Evolutionary conservation across 1,140 invertebrate species (phyloP).

Genomic region (Hirudo medicinalis): DNA sequence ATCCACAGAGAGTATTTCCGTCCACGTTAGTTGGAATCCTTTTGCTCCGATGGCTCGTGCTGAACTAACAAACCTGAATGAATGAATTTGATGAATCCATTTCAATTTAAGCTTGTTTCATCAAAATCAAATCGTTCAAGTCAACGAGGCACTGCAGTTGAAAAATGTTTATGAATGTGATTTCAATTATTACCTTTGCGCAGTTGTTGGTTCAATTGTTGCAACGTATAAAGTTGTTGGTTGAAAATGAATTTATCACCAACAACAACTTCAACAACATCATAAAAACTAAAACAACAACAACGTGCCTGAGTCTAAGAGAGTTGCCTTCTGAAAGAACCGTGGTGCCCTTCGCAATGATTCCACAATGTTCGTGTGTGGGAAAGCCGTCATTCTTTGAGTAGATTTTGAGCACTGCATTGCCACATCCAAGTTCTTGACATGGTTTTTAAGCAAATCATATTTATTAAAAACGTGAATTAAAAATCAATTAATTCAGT

Average conservation of each 20-base stretch:
- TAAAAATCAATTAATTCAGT: conserved; percentile 44
- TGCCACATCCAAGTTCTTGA: conserved; percentile 51
- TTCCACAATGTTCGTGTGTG: conserved; percentile 75
- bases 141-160: no score
- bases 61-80: conserved; percentile 21
- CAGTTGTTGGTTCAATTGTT: no score
- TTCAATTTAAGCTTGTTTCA: background rate
- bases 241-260: background rate
- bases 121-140: background rate
- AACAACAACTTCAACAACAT: no score
- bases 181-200: no score
- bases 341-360: conserved; percentile 40
- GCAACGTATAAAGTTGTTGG: no score
- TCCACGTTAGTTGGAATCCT: conserved; percentile 25
- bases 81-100: conserved; percentile 4
- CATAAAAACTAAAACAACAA: no score
- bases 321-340: conserved; percentile 63
- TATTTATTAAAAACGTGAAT: no score
- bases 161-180: no score
- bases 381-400: conserved; percentile 51
- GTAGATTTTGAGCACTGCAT: conserved; percentile 23
- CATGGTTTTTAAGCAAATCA: background rate
- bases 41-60: conserved; percentile 20
- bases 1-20: conserved; percentile 20
- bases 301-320: conserved; percentile 59